A percentile compares a stretch with the other conserved stretches of the same genome.
These are phyloP conservation scores for Onychorhynchus coronatus DNA, from an alignment of 2,113 vertebrate genomes.

Conservation along the genomic window DNA sequence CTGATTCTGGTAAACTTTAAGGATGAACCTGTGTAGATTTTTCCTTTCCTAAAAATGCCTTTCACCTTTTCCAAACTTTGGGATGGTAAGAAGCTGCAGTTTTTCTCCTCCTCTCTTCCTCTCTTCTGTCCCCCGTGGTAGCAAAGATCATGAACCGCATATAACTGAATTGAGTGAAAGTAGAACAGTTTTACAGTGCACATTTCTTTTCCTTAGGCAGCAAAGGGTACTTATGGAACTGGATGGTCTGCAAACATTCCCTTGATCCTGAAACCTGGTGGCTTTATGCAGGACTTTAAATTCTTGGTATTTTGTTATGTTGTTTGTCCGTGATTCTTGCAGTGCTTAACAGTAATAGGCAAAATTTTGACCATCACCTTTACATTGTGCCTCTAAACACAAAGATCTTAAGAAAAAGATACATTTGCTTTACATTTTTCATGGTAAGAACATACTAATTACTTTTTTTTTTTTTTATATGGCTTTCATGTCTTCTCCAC, in stretches of 20 bases:
- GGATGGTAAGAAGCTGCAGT: neutral
- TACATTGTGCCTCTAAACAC: neutral
- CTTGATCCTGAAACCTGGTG: neutral
- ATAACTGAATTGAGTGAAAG: neutral
- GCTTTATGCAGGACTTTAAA: neutral
- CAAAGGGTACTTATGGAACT: neutral
- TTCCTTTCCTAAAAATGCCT: neutral
- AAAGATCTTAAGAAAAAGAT: neutral
- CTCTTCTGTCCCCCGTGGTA: neutral
- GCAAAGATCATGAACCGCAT: rapidly evolving
- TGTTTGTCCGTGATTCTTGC: neutral
- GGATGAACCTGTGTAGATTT: neutral
- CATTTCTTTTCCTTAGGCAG: neutral
- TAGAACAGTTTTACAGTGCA: neutral
- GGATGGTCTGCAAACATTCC: neutral
- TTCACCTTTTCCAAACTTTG: neutral
- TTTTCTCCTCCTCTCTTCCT: neutral
- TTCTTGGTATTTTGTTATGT: neutral
- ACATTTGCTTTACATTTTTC: neutral
- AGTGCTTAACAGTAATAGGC: neutral
- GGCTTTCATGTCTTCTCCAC: neutral
- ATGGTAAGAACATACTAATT: neutral
- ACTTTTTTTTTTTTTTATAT: neutral
- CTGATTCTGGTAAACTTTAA: neutral
- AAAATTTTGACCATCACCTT: neutral